Evolutionary conservation across 2,888 invertebrate species (phyloP).

Genomic region (Achlya flavicornis): DNA sequence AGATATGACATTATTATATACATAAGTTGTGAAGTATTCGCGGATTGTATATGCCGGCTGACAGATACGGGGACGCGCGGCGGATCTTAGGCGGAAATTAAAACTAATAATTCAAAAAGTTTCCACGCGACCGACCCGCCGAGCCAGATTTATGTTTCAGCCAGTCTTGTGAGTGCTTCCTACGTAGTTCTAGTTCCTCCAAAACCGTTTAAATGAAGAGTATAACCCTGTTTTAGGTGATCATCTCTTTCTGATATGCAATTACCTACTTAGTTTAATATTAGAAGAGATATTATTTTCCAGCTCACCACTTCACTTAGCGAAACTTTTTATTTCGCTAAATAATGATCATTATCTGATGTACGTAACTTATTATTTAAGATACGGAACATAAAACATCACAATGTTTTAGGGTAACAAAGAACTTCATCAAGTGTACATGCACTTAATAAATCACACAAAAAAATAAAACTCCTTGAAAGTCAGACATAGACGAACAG

Average conservation of each 20-base stretch:
- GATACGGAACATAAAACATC: neutral
- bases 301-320: too few species aligned
- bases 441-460: conserved; percentile 19
- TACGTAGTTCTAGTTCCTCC: conserved; percentile 54
- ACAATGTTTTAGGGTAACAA: too few species aligned
- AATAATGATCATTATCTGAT: too few species aligned
- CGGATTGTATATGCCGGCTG: conserved; percentile 65
- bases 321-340: too few species aligned
- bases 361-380: too few species aligned
- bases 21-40: conserved; percentile 27
- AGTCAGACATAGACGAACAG: conserved; percentile 65
- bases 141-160: conserved; percentile 77
- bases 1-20: conserved; percentile 4
- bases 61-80: conserved; percentile 77
- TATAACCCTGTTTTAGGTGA: neutral
- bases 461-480: conserved; percentile 65
- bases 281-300: neutral
- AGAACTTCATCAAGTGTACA: neutral
- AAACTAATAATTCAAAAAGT: conserved; percentile 85
- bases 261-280: neutral
- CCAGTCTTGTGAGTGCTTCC: conserved; percentile 78
- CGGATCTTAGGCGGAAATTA: conserved; percentile 84
- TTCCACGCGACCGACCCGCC: conserved; percentile 81
- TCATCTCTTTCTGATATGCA: neutral
- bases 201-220: conserved; percentile 48